Evolutionary conservation across 30 jellyfish, hydroid and myxozoan genomes (phyloP).

Genomic region (Turritopsis dohrnii): DNA sequence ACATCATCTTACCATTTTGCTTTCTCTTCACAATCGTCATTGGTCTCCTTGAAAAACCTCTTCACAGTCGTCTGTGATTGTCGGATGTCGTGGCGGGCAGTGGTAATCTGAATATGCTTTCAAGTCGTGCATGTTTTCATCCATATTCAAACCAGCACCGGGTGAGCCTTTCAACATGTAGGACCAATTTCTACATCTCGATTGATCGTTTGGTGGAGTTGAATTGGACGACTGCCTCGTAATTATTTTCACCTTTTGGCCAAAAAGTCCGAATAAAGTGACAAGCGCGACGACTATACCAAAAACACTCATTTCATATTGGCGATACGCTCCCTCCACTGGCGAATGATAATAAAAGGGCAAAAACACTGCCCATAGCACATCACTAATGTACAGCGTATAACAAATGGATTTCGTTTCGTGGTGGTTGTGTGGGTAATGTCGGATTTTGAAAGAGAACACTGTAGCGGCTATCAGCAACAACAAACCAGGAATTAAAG

Average conservation of each 20-base stretch:
- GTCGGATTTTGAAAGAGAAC: background rate
- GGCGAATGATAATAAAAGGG: background rate
- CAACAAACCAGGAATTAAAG: background rate
- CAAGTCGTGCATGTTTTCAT: background rate
- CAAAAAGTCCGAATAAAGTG: conserved; percentile 9
- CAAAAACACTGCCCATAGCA: background rate
- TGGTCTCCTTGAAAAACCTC: background rate
- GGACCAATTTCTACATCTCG: background rate
- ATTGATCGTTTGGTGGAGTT: background rate
- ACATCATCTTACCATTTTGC: too few species aligned
- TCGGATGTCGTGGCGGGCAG: background rate
- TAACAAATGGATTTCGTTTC: background rate
- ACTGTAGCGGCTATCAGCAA: background rate
- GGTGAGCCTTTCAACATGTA: background rate
- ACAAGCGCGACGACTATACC: background rate
- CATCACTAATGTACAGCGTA: background rate
- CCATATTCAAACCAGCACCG: background rate
- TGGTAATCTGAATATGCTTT: background rate
- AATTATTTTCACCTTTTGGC: background rate
- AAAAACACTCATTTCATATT: background rate
- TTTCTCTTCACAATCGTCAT: too few species aligned
- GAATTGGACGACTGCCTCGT: background rate
- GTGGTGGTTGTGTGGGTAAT: conserved; percentile 11
- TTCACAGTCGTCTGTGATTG: background rate
- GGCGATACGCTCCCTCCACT: background rate